phyloP scores from a whole-genome alignment of 2,797 vertebrate species.

The Enteromius thamalakanensis region DNA sequence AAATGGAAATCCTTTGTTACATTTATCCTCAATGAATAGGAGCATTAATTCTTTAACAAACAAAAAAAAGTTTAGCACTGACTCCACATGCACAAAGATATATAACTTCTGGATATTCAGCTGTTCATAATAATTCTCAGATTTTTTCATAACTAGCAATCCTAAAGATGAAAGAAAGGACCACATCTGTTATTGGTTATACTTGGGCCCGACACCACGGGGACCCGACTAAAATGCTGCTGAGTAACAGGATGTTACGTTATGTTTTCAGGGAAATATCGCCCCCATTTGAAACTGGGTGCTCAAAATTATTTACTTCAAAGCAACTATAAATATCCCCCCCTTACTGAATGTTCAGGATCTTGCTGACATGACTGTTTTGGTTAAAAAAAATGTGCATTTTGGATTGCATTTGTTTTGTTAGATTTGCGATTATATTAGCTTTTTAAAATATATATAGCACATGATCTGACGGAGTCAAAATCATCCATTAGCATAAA shows the following conservation, averaged over 20 bases:
- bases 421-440: neutral
- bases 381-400: neutral
- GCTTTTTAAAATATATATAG: neutral
- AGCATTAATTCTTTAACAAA: neutral
- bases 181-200: conserved; percentile 41
- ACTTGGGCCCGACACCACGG: conserved; percentile 12
- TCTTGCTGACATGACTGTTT: neutral
- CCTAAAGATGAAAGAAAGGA: neutral
- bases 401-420: neutral
- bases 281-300: conserved; percentile 31
- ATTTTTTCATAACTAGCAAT: neutral
- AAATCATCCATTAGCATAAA: neutral
- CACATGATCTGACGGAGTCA: neutral
- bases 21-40: neutral
- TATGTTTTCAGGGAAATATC: conserved; percentile 38
- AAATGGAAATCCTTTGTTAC: neutral
- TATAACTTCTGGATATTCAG: neutral
- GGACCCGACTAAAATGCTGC: conserved; percentile 20
- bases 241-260: neutral
- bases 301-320: neutral
- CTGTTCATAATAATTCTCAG: conserved; percentile 7
- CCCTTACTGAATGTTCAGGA: neutral
- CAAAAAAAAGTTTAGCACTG: neutral
- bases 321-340: neutral
- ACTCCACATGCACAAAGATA: neutral